phyloP scores from a whole-genome alignment of 2,888 invertebrate species.

The Autographa pulchrina region DNA sequence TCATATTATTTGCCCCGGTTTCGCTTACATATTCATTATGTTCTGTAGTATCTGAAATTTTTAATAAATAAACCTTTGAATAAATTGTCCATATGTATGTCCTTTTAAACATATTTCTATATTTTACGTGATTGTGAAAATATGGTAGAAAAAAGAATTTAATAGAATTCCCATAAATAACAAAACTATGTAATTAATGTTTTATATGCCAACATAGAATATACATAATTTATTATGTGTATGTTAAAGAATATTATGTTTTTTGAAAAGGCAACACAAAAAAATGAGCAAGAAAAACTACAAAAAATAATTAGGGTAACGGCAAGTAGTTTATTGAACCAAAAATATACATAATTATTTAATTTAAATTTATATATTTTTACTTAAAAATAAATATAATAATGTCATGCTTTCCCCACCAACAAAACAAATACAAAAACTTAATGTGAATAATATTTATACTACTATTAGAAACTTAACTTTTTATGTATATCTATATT shows the following conservation, averaged over 20 bases:
- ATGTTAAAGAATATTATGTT: background rate
- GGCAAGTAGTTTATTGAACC: conserved; percentile 3
- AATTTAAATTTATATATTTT: background rate
- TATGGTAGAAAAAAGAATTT: background rate
- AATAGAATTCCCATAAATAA: background rate
- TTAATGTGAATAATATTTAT: too few species aligned
- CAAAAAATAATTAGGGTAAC: conserved; percentile 23
- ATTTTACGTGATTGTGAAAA: background rate
- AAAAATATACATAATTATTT: conserved; percentile 8
- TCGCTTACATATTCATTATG: conserved; percentile 70
- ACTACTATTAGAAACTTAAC: background rate
- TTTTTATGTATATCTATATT: background rate
- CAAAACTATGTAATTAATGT: too few species aligned
- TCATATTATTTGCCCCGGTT: conserved; percentile 44
- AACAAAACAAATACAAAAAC: background rate
- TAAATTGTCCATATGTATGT: background rate
- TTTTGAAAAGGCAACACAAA: background rate
- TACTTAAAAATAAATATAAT: conserved; percentile 16
- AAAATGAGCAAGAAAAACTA: conserved; percentile 3
- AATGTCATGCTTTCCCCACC: conserved; percentile 8
- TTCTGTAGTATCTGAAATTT: conserved; percentile 70
- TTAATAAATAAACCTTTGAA: conserved; percentile 53
- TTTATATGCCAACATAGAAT: background rate
- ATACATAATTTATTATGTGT: background rate
- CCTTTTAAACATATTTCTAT: background rate